A percentile compares a stretch with the other conserved stretches of the same genome.
These are phyloP conservation scores for Poecilia velifera DNA, from an alignment of 2,797 vertebrate species.

Conservation along the genomic window DNA sequence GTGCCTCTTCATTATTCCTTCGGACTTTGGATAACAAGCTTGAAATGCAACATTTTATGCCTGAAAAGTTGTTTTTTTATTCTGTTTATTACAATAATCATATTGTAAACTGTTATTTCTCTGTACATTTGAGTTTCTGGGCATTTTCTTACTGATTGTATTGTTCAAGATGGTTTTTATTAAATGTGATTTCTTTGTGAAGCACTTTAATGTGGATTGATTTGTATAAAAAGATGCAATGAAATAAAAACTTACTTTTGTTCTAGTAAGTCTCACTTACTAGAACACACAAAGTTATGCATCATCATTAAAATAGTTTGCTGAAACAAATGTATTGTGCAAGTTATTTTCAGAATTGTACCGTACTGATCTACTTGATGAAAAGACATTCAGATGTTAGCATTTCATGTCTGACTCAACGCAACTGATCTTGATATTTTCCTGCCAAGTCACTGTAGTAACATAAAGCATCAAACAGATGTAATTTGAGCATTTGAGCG, in stretches of 20 bases:
- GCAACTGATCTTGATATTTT: conserved; percentile 31
- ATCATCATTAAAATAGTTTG: background rate
- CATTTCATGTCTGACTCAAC: conserved; percentile 20
- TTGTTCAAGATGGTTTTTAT: background rate
- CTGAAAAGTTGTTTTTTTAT: background rate
- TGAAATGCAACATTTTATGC: background rate
- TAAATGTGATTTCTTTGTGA: background rate
- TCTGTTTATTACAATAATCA: background rate
- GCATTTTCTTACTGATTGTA: background rate
- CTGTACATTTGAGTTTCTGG: background rate
- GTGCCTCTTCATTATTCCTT: background rate
- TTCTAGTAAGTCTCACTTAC: background rate
- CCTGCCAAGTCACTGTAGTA: conserved; percentile 23
- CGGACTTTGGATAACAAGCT: too few species aligned
- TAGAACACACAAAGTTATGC: background rate
- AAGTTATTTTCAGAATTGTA: background rate
- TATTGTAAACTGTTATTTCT: background rate
- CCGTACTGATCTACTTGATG: conserved; percentile 5
- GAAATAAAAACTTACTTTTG: background rate
- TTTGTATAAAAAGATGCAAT: background rate
- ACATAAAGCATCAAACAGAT: conserved; percentile 44
- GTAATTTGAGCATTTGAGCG: conserved; percentile 26
- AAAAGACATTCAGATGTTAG: background rate
- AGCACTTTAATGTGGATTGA: background rate
- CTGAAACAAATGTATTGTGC: background rate